A percentile compares a stretch with the other conserved stretches of the same genome.
Conservation (phyloP, 2,113 vertebrate genomes). For the Cyanistes caeruleus region DNA sequence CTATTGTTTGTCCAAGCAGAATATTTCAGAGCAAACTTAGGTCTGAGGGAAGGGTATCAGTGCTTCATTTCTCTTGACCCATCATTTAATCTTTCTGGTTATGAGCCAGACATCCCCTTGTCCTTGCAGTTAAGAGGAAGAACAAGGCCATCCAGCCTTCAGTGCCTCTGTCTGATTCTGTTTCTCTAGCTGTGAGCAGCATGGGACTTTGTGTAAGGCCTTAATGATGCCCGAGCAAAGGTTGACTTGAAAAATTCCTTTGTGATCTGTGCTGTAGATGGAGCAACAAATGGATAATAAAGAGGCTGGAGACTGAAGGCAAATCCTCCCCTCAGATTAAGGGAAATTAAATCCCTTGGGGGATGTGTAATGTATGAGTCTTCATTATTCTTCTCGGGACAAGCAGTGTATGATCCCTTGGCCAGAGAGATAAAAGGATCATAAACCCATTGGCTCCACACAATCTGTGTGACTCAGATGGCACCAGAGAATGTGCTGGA, state of each 20-base stretch:
- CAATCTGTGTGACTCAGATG: neutral
- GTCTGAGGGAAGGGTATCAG: neutral
- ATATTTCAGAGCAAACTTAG: neutral
- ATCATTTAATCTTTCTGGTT: neutral
- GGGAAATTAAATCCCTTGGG: constrained; percentile 39
- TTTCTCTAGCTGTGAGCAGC: neutral
- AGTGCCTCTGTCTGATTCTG: neutral
- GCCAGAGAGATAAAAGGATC: constrained; percentile 30
- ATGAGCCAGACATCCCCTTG: neutral
- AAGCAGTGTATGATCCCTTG: neutral
- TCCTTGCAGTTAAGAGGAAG: neutral
- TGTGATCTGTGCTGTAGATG: constrained; percentile 20
- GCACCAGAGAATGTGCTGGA: neutral
- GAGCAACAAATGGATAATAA: constrained; percentile 40
- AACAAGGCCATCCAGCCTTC: neutral
- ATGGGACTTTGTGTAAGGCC: neutral
- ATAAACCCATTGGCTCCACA: neutral
- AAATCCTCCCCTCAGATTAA: constrained; percentile 42
- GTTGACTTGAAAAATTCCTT: constrained; percentile 17
- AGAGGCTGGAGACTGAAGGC: constrained; percentile 2
- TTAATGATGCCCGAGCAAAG: constrained; percentile 33
- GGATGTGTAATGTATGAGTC: neutral
- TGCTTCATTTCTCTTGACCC: neutral
- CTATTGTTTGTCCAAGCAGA: neutral
- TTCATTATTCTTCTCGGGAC: constrained; percentile 36